Evolutionary conservation across 2,888 invertebrate species (phyloP), one percentile per base, ranked within the genome.

Genomic region (Rambutsinella grinnellia): DNA sequence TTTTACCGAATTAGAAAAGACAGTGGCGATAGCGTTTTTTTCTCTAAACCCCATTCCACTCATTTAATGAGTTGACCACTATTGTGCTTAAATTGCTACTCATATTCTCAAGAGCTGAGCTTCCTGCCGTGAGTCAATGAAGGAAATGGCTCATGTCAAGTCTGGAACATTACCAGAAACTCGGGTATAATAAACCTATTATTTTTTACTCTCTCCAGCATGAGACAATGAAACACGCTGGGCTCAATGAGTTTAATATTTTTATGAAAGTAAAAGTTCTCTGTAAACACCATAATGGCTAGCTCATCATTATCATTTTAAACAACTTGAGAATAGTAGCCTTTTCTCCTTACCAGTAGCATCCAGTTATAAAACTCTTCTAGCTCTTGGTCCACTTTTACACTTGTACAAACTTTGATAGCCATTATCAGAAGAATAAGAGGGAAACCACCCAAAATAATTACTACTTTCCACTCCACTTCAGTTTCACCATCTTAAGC

Each of bases 371-470:
- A 76, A 68, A 68, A 68, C 51, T 54, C 57, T 23, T 76, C 75
- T 15, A 76, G 28, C 53, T 76, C 67, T 58, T 68, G 63, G 62
- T 68, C 68, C 68, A 68, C 75, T 68, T 76, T 75, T 54, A 60
- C 56, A 28, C 62, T 58, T 58, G 56, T 75, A 54, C 66, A 66
- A 46, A 67, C 57, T 62, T 67, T 76, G 62, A 76, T 69, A 76
- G 75, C 75, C 68, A 76, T 76, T 28, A 46, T 57, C 47, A 46
- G 61, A 5, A 44, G 24, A 24, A 46, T 54, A 57, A 56, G 63
- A 26, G 56, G 58, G 67, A 76, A 76, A 76, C 75, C 68, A 63
- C 68, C 75, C 75, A 76, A 75, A 74, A 67, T 75, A 75, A 75
- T 75, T 75, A 67, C 62, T 36, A 5, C 36, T 36, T 8, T 36